Evolutionary conservation across 2,888 invertebrate genomes (phyloP).

Genomic region (Meganola albula): DNA sequence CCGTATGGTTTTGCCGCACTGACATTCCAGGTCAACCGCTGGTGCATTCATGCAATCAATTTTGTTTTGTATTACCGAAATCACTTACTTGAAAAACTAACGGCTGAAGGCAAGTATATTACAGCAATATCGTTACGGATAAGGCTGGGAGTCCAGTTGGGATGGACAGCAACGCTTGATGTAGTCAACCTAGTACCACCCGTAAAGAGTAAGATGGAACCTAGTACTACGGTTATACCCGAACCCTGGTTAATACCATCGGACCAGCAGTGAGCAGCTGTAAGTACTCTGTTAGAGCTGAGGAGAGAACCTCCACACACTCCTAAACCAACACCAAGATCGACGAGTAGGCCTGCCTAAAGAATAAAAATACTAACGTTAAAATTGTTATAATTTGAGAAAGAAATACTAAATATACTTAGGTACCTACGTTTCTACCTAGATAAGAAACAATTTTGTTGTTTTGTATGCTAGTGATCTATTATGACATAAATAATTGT

Average conservation of each 20-base stretch:
- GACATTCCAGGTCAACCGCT: no score
- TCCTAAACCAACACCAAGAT: constrained; percentile 19
- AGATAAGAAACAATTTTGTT: no score
- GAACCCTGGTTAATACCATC: constrained; percentile 44
- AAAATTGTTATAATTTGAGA: no score
- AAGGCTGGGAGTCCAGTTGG: constrained; percentile 35
- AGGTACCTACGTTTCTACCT: no score
- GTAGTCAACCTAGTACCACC: constrained; percentile 43
- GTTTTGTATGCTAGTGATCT: no score
- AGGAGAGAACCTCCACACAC: constrained; percentile 48
- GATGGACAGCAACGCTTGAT: constrained; percentile 35
- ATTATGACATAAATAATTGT: no score
- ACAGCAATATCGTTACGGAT: constrained; percentile 47
- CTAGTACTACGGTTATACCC: constrained; percentile 43
- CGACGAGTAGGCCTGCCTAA: constrained; percentile 37
- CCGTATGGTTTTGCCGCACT: no score
- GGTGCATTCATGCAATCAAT: no score
- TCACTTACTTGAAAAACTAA: constrained; percentile 30
- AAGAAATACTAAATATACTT: no score
- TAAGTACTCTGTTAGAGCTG: constrained; percentile 27
- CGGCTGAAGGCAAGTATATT: constrained; percentile 26
- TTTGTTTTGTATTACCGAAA: background rate
- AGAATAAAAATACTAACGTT: background rate
- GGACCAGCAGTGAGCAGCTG: constrained; percentile 49
- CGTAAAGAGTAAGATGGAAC: constrained; percentile 38